phyloP scores from a whole-genome alignment of 2,888 invertebrate genomes.

The Drosophila setosimentum region DNA sequence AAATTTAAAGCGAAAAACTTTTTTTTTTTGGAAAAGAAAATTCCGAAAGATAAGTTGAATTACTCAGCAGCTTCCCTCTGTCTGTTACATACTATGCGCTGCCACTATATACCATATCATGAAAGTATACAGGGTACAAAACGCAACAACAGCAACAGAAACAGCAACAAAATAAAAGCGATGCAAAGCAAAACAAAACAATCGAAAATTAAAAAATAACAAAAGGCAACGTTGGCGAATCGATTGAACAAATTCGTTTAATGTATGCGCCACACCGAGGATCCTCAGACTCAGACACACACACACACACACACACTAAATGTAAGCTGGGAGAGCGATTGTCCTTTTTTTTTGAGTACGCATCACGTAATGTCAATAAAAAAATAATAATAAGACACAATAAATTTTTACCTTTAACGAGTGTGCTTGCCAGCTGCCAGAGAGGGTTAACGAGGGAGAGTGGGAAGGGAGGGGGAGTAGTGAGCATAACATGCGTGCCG shows the following conservation, averaged over 20 bases:
- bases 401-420: conserved; percentile 82
- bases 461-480: conserved; percentile 7
- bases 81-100: too few species aligned
- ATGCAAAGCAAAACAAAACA: conserved; percentile 71
- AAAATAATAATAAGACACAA: conserved; percentile 84
- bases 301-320: conserved; percentile 10
- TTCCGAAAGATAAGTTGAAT: background rate
- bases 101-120: background rate
- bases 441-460: conserved; percentile 2
- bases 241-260: conserved; percentile 75
- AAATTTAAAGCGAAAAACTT: too few species aligned
- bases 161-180: conserved; percentile 20
- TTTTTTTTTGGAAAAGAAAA: too few species aligned
- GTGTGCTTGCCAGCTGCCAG: conserved; percentile 26
- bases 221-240: conserved; percentile 63
- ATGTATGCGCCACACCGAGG: conserved; percentile 58
- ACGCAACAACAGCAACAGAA: conserved; percentile 28
- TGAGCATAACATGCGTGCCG: conserved; percentile 53
- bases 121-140: conserved; percentile 10
- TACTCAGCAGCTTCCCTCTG: background rate
- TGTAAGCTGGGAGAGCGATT: conserved; percentile 40
- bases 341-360: conserved; percentile 71
- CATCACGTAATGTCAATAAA: conserved; percentile 84
- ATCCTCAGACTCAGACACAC: conserved; percentile 45
- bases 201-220: conserved; percentile 81